Conservation (phyloP, 2,888 invertebrate genomes). For the Entomobrya multifasciata region DNA sequence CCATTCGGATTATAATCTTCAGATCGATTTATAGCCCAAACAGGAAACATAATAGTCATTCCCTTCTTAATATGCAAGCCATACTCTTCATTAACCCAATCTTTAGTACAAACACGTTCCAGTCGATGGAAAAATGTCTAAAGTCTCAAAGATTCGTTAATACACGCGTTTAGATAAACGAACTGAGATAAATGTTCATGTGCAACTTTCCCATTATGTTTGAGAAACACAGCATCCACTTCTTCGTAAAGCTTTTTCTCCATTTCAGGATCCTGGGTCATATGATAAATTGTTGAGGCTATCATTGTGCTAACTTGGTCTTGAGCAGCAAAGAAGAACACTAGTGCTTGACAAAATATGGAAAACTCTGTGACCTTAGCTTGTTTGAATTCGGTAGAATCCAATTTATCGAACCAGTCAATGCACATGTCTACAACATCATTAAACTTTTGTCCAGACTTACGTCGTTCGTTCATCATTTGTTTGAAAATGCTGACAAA, state of each 20-base stretch:
- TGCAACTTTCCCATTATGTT: conserved; percentile 66
- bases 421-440: conserved; percentile 64
- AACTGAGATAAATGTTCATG: conserved; percentile 73
- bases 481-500: conserved; percentile 57
- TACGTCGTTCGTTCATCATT: conserved; percentile 61
- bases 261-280: conserved; percentile 71
- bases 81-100: conserved; percentile 69
- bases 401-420: conserved; percentile 56
- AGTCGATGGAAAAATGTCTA: conserved; percentile 70
- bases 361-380: conserved; percentile 71
- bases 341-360: conserved; percentile 66
- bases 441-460: conserved; percentile 51
- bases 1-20: conserved; percentile 74
- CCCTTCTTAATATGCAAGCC: conserved; percentile 73
- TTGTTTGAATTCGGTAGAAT: conserved; percentile 69
- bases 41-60: conserved; percentile 68
- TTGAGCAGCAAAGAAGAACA: conserved; percentile 75
- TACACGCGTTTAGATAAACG: conserved; percentile 72
- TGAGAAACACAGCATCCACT: conserved; percentile 64
- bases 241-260: conserved; percentile 73
- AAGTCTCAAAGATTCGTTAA: conserved; percentile 72
- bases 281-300: conserved; percentile 60
- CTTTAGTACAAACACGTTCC: conserved; percentile 76
- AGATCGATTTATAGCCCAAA: conserved; percentile 73
- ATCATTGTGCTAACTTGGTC: conserved; percentile 74